phyloP scores from a whole-genome alignment of 2,797 vertebrate genomes.

The Scarus forsteni region DNA sequence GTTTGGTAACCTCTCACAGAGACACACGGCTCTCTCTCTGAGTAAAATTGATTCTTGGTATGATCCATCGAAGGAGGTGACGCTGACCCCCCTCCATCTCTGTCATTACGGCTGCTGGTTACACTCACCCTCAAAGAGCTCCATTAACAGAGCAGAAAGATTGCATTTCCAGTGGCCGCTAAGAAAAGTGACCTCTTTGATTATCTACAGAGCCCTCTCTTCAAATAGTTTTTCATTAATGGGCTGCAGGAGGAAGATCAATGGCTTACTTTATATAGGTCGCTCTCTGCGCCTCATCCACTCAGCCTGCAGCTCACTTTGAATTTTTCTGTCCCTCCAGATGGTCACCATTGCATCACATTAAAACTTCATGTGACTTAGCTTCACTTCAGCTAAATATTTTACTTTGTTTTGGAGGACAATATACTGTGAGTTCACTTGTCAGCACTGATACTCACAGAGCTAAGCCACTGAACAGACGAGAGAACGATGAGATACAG shows the following conservation, averaged over 20 bases:
- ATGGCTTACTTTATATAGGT: conserved; percentile 44
- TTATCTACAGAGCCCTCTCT: conserved; percentile 47
- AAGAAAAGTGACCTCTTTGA: conserved; percentile 59
- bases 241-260: conserved; percentile 55
- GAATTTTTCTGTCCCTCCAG: conserved; percentile 47
- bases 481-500: too few species aligned
- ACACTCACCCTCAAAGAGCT: conserved; percentile 40
- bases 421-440: conserved; percentile 25
- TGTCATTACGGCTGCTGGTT: conserved; percentile 57
- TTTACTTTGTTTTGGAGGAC: conserved; percentile 34
- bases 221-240: conserved; percentile 66
- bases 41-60: conserved; percentile 41
- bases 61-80: conserved; percentile 42
- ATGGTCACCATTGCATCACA: conserved; percentile 58
- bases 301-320: conserved; percentile 25
- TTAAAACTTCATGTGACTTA: conserved; percentile 56
- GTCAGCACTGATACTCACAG: background rate
- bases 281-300: conserved; percentile 20
- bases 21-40: conserved; percentile 9
- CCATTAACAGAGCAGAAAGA: conserved; percentile 61
- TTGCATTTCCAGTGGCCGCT: conserved; percentile 45
- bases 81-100: conserved; percentile 33
- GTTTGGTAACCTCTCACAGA: conserved; percentile 18
- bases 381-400: conserved; percentile 46
- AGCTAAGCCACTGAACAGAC: too few species aligned